Conservation (phyloP, 2,797 vertebrate genomes). For the Falco columbarius region DNA sequence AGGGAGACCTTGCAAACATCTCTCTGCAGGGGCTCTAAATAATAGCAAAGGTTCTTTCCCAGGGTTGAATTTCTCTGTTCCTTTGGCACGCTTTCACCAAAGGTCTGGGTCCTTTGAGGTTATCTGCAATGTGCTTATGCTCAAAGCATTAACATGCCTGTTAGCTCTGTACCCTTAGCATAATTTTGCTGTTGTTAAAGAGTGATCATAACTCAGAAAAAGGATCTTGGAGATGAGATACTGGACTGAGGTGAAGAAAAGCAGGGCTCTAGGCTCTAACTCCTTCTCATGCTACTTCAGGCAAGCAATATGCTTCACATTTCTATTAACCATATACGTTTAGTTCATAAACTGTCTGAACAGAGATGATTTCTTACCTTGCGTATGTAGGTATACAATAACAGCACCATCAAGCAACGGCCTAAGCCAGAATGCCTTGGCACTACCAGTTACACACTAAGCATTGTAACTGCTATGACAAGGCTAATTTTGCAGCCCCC, state of each 20-base stretch:
- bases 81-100: conserved; percentile 11
- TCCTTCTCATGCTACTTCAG: neutral
- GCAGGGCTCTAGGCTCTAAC: neutral
- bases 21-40: neutral
- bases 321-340: neutral
- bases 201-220: neutral
- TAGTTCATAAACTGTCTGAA: neutral
- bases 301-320: neutral
- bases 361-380: neutral
- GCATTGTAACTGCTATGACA: neutral
- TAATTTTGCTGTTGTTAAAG: neutral
- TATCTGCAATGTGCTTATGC: neutral
- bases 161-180: neutral
- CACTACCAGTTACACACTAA: neutral
- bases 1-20: conserved; percentile 4
- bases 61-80: conserved; percentile 20
- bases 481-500: neutral
- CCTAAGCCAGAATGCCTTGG: neutral
- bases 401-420: neutral
- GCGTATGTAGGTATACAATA: neutral
- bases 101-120: conserved; percentile 4
- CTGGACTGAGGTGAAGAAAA: neutral
- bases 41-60: conserved; percentile 45
- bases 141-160: neutral
- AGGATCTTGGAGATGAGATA: neutral